phyloP scores from a whole-genome alignment of 2,797 vertebrate species.

The Meriones psammophilus region DNA sequence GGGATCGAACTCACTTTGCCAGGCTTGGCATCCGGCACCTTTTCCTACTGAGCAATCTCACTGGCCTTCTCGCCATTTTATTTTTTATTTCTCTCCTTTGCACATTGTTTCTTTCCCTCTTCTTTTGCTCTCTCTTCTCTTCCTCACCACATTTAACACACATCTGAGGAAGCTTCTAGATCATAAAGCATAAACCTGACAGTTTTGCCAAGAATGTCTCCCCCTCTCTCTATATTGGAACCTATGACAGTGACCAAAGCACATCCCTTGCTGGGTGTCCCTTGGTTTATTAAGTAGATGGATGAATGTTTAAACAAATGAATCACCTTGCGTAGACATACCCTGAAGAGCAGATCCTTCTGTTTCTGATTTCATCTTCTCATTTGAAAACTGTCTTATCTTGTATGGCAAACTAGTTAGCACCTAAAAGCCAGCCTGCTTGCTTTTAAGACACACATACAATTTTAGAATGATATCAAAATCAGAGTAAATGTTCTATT shows the following conservation, averaged over 20 bases:
- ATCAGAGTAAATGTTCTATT: neutral
- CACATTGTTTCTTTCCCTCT: neutral
- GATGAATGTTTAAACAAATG: neutral
- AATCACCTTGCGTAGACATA: neutral
- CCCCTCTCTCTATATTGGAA: neutral
- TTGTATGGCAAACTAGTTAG: neutral
- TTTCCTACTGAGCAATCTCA: neutral
- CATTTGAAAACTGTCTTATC: neutral
- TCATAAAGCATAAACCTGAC: neutral
- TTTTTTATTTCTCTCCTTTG: neutral
- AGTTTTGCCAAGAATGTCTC: neutral
- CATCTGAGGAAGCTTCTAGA: neutral
- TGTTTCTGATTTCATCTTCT: neutral
- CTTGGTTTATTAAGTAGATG: neutral
- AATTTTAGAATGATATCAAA: constrained; percentile 4
- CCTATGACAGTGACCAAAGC: neutral
- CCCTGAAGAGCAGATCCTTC: neutral
- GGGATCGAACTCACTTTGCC: neutral
- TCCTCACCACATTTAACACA: neutral
- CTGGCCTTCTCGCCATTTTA: neutral
- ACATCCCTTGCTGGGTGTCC: neutral
- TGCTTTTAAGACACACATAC: neutral
- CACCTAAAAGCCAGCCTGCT: neutral
- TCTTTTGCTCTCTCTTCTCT: neutral
- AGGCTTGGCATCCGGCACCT: neutral